A percentile compares a stretch with the other conserved stretches of the same genome.
Evolutionary conservation across 2,888 invertebrate species (phyloP).

Genomic region (Deroplatys truncata): DNA sequence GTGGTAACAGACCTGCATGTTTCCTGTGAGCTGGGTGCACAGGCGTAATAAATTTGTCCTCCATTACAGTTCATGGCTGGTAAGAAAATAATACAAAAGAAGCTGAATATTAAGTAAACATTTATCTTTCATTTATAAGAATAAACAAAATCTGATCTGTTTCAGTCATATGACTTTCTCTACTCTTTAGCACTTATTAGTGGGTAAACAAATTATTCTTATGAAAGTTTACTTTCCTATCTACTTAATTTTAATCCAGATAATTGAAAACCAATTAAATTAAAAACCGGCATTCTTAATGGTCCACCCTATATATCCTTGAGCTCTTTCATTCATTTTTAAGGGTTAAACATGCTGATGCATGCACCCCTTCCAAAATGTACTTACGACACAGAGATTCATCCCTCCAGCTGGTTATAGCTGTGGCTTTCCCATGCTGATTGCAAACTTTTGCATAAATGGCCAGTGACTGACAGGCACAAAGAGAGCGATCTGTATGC

Average conservation of each 20-base stretch:
- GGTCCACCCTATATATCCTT: too few species aligned
- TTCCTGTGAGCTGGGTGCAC: conserved; percentile 65
- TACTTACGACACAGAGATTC: conserved; percentile 78
- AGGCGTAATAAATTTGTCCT: conserved; percentile 72
- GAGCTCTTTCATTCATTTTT: too few species aligned
- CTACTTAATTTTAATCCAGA: too few species aligned
- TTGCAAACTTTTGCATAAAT: conserved; percentile 75
- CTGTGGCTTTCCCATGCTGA: conserved; percentile 57
- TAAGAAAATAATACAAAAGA: conserved; percentile 33
- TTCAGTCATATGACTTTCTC: too few species aligned
- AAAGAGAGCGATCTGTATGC: conserved; percentile 44
- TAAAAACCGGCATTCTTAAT: too few species aligned
- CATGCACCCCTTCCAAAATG: background rate
- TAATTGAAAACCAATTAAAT: too few species aligned
- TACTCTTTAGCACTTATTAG: too few species aligned
- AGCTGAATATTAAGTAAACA: background rate
- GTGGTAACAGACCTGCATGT: conserved; percentile 60
- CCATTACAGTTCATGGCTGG: conserved; percentile 74
- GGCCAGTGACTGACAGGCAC: conserved; percentile 72
- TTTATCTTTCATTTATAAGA: too few species aligned
- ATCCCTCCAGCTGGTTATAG: conserved; percentile 70
- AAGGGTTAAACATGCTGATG: too few species aligned
- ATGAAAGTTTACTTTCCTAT: too few species aligned
- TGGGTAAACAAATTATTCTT: too few species aligned
- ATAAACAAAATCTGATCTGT: too few species aligned